These are phyloP conservation scores for Neoaliturus tenellus DNA, from an alignment of 2,888 invertebrate genomes.

Conservation along the genomic window DNA sequence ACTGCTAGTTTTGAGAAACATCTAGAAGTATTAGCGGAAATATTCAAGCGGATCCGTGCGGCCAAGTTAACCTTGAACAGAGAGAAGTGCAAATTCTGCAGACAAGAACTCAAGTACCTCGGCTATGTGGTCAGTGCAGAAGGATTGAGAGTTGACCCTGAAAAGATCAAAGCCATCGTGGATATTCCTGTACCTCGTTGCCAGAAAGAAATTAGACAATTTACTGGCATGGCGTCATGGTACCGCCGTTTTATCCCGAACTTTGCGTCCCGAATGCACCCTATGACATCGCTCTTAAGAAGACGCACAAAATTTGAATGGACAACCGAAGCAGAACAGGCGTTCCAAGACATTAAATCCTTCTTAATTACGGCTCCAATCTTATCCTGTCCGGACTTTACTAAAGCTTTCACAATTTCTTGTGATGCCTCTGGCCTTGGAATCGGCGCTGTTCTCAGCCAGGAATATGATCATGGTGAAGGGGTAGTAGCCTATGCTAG, in stretches of 20 bases:
- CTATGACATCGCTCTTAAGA: constrained; percentile 60
- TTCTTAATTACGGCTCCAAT: constrained; percentile 55
- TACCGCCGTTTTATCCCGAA: constrained; percentile 61
- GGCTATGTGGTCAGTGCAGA: constrained; percentile 56
- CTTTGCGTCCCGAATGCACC: constrained; percentile 60
- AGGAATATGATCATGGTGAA: constrained; percentile 60
- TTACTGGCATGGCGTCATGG: no score
- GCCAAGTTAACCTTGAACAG: constrained; percentile 15
- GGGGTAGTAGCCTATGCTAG: constrained; percentile 65
- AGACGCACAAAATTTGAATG: neutral
- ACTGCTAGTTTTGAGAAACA: no score
- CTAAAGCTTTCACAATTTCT: neutral
- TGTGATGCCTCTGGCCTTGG: neutral
- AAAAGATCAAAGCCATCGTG: constrained; percentile 23
- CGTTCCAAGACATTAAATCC: neutral
- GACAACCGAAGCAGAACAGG: neutral
- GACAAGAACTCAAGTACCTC: constrained; percentile 27
- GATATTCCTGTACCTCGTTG: constrained; percentile 6
- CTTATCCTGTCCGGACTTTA: neutral
- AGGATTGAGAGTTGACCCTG: constrained; percentile 6
- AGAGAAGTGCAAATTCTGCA: constrained; percentile 48
- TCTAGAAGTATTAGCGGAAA: neutral
- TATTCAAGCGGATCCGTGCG: neutral
- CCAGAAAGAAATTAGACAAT: neutral
- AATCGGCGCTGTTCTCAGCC: constrained; percentile 61